Conservation (phyloP, 2,797 vertebrate genomes). For the Tapera naevia region DNA sequence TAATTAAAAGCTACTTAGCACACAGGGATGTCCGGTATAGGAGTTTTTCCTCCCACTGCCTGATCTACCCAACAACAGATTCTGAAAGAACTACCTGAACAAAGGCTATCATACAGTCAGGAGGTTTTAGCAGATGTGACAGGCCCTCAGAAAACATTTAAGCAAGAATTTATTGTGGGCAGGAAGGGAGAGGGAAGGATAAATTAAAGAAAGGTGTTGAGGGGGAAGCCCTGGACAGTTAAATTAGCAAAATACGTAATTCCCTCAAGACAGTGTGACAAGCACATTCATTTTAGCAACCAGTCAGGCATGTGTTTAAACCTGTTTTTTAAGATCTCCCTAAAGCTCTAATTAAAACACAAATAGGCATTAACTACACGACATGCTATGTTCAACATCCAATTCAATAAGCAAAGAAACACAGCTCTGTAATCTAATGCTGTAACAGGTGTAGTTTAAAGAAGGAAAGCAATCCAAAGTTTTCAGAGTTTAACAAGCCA, state of each 20-base stretch:
- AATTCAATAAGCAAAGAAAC: not conserved
- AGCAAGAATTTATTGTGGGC: not conserved
- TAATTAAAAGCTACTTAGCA: not conserved
- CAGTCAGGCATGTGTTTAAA: slow-evolving; percentile 27
- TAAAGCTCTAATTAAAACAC: slow-evolving; percentile 39
- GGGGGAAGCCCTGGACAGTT: not conserved
- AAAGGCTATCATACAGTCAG: not conserved
- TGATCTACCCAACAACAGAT: not conserved
- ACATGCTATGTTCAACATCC: not conserved
- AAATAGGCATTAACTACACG: not conserved
- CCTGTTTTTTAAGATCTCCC: slow-evolving; percentile 23
- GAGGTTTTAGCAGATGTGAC: not conserved
- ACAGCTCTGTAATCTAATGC: not conserved
- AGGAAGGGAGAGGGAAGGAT: fast-evolving
- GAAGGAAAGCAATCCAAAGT: not conserved
- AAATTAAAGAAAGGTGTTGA: not conserved
- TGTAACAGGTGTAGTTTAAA: slow-evolving; percentile 19
- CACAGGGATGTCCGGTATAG: not conserved
- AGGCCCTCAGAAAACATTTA: not conserved
- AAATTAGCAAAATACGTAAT: not conserved
- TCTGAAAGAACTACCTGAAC: not conserved
- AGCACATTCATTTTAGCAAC: not conserved
- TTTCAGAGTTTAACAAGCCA: slow-evolving; percentile 20
- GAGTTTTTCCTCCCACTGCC: not conserved
- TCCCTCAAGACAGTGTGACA: not conserved